phyloP scores from a whole-genome alignment of 2,797 vertebrate genomes.

The Oryzias dopingdopingensis region DNA sequence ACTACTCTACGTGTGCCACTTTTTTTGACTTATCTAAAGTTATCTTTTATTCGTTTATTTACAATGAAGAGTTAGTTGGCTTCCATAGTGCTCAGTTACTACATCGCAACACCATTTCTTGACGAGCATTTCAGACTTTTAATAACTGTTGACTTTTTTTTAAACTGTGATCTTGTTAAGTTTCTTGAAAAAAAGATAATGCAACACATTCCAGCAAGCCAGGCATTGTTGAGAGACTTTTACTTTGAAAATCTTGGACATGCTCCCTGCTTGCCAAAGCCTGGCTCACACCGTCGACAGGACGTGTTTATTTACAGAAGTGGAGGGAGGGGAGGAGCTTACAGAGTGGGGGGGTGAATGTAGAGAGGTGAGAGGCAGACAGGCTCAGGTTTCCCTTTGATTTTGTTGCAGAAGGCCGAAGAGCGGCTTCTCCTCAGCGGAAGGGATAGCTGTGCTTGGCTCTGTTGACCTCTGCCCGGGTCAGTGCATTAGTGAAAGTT shows the following conservation, averaged over 20 bases:
- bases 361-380: conserved; percentile 31
- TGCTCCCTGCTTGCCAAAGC: conserved; percentile 73
- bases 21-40: conserved; percentile 75
- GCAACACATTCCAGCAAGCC: conserved; percentile 86
- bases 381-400: conserved; percentile 44
- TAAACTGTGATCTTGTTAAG: conserved; percentile 59
- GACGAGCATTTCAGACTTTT: conserved; percentile 71
- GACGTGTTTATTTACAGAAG: conserved; percentile 75
- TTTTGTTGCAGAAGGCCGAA: conserved; percentile 36
- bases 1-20: conserved; percentile 82
- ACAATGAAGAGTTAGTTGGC: conserved; percentile 83
- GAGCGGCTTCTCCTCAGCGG: conserved; percentile 51
- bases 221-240: conserved; percentile 70
- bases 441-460: conserved; percentile 54
- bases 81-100: conserved; percentile 81
- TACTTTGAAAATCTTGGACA: conserved; percentile 67
- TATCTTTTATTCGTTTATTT: conserved; percentile 80
- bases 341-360: conserved; percentile 37
- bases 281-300: conserved; percentile 75
- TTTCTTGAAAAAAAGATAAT: conserved; percentile 82
- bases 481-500: conserved; percentile 65
- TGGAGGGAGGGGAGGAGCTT: conserved; percentile 38
- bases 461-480: conserved; percentile 64
- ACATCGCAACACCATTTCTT: conserved; percentile 80
- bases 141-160: conserved; percentile 40